Conservation (phyloP, 2,113 vertebrate genomes). For the Zosterops hypoxanthus region DNA sequence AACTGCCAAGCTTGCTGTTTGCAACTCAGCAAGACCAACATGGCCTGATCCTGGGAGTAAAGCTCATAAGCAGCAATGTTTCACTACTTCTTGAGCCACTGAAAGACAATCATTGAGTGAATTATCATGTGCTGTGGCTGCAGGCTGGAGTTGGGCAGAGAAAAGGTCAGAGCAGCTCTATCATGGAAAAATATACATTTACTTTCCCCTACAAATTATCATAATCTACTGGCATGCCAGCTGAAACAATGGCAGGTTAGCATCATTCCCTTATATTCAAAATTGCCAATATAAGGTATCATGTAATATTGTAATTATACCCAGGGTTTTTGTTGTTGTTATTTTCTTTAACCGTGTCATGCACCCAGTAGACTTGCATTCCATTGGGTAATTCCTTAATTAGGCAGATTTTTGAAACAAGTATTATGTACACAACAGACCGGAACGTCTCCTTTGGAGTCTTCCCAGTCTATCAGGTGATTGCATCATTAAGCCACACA, state of each 20-base stretch:
- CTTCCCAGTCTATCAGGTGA: constrained; percentile 76
- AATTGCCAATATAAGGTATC: constrained; percentile 51
- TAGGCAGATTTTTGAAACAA: constrained; percentile 78
- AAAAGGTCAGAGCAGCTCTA: neutral
- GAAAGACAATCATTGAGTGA: neutral
- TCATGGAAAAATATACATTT: neutral
- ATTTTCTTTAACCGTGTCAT: constrained; percentile 62
- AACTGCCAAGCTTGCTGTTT: accelerated
- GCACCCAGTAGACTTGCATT: constrained; percentile 64
- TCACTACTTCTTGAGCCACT: neutral
- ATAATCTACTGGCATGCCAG: neutral
- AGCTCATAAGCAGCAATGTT: neutral
- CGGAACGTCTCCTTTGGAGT: constrained; percentile 77
- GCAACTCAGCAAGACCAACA: neutral
- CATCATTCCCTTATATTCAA: constrained; percentile 3
- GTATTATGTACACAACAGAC: constrained; percentile 82
- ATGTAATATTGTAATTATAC: constrained; percentile 61
- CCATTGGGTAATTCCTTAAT: constrained; percentile 78
- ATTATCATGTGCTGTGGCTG: neutral
- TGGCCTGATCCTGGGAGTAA: neutral
- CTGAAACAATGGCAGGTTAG: constrained; percentile 14
- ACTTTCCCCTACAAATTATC: neutral
- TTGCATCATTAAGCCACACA: constrained; percentile 82
- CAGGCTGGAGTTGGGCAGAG: neutral
- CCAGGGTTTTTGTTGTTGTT: constrained; percentile 62